Evolutionary conservation across 2,888 invertebrate genomes (phyloP).

Genomic region (Lydus trimaculatus): DNA sequence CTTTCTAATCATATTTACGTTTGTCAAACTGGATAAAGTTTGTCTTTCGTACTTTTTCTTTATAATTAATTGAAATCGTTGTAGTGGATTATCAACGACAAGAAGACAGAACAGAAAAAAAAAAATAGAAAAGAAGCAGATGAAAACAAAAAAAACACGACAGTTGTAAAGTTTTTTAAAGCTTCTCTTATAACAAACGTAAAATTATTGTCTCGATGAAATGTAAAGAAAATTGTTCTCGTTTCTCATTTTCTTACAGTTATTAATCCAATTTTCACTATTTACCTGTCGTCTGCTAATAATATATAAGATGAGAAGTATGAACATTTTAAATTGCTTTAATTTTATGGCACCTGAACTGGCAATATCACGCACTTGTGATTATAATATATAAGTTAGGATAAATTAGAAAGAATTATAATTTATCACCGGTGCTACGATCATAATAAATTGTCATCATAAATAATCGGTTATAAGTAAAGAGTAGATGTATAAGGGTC

Average conservation of each 20-base stretch:
- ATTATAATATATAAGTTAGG: not conserved
- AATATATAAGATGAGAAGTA: slow-evolving; percentile 9
- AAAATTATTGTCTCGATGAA: slow-evolving; percentile 7
- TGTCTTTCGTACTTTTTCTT: not conserved
- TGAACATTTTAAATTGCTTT: slow-evolving; percentile 21
- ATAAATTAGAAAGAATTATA: slow-evolving; percentile 19
- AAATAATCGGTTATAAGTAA: not conserved
- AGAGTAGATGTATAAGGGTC: no score
- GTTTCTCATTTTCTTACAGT: not conserved
- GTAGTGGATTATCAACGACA: slow-evolving; percentile 8
- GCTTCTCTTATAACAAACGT: not conserved
- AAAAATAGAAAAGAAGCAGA: not conserved
- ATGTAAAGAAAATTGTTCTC: not conserved
- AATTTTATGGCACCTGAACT: slow-evolving; percentile 15
- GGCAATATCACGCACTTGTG: slow-evolving; percentile 5
- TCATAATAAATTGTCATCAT: not conserved
- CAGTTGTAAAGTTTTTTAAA: not conserved
- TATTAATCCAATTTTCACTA: slow-evolving; percentile 12
- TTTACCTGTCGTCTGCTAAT: slow-evolving; percentile 16
- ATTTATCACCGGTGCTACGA: slow-evolving; percentile 22
- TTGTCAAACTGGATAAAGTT: slow-evolving; percentile 10
- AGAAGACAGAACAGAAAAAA: not conserved
- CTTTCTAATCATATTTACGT: slow-evolving; percentile 8
- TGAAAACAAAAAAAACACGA: not conserved
- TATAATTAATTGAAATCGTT: slow-evolving; percentile 11